phyloP scores from a whole-genome alignment of 2,113 vertebrate species.

The Pagrus major region DNA sequence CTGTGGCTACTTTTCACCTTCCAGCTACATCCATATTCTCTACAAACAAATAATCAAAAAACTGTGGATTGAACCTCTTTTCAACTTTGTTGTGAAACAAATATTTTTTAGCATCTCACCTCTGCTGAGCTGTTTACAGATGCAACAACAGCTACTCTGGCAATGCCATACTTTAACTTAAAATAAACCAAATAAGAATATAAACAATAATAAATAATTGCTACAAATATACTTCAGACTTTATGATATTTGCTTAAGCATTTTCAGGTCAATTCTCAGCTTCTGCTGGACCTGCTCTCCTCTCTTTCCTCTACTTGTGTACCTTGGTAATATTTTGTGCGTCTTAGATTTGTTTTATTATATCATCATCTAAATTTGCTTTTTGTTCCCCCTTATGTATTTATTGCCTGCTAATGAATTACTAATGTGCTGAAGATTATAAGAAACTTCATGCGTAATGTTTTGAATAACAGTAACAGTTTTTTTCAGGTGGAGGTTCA shows the following conservation, averaged over 20 bases:
- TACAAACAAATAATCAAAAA: constrained; percentile 30
- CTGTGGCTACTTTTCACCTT: constrained; percentile 48
- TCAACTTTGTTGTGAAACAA: not conserved
- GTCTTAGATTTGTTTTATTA: not conserved
- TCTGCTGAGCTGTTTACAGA: constrained; percentile 8
- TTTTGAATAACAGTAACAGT: not conserved
- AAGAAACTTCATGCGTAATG: not conserved
- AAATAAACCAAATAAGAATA: not conserved
- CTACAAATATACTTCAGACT: no score
- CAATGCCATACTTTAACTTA: not conserved
- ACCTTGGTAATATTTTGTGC: not conserved
- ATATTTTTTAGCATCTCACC: not conserved
- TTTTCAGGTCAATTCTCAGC: not conserved
- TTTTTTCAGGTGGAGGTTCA: no score
- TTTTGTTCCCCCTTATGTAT: not conserved
- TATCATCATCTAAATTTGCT: not conserved
- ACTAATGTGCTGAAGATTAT: not conserved
- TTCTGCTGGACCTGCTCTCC: not conserved
- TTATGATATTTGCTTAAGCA: not conserved
- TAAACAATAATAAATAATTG: not conserved
- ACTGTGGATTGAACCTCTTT: constrained; percentile 15
- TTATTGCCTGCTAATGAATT: not conserved
- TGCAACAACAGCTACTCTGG: not conserved
- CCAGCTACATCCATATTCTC: constrained; percentile 21
- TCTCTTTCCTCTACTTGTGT: not conserved